Conservation (phyloP, 2,888 invertebrate species). For the Xanthorhoe spadicearia region DNA sequence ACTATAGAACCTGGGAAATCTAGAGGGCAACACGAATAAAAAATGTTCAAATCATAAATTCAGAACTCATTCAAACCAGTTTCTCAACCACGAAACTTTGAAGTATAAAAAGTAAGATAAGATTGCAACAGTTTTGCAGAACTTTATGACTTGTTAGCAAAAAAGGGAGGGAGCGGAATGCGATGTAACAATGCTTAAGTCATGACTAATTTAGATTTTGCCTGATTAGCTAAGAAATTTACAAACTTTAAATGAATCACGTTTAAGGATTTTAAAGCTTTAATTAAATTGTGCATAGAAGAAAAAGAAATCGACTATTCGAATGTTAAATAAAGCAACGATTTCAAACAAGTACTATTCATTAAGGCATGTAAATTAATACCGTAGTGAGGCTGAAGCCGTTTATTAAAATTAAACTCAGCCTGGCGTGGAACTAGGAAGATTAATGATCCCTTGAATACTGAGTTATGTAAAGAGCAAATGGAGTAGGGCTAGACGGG, state of each 20-base stretch:
- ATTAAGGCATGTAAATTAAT: constrained; percentile 77
- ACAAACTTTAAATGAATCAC: constrained; percentile 40
- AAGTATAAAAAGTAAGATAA: constrained; percentile 23
- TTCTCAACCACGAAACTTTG: constrained; percentile 10
- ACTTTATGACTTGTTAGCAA: constrained; percentile 37
- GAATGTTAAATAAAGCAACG: constrained; percentile 57
- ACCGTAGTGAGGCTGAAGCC: constrained; percentile 72
- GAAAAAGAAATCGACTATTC: constrained; percentile 47
- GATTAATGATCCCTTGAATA: constrained; percentile 83
- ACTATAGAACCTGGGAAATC: constrained; percentile 54
- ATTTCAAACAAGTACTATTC: constrained; percentile 64
- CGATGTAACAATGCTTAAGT: constrained; percentile 40
- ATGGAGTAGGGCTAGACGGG: constrained; percentile 76
- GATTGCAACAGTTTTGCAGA: constrained; percentile 30
- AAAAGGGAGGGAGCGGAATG: constrained; percentile 24
- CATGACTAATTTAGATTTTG: constrained; percentile 44
- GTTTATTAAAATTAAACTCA: constrained; percentile 84
- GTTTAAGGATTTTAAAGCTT: constrained; percentile 35
- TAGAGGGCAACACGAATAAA: constrained; percentile 39
- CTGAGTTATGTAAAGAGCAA: constrained; percentile 83
- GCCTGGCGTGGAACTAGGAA: constrained; percentile 81
- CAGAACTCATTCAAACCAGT: constrained; percentile 17
- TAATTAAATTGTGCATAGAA: constrained; percentile 36
- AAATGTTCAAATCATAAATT: constrained; percentile 31
- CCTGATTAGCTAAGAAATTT: constrained; percentile 37